phyloP scores from a whole-genome alignment of 2,888 invertebrate species.

The Achlya flavicornis region DNA sequence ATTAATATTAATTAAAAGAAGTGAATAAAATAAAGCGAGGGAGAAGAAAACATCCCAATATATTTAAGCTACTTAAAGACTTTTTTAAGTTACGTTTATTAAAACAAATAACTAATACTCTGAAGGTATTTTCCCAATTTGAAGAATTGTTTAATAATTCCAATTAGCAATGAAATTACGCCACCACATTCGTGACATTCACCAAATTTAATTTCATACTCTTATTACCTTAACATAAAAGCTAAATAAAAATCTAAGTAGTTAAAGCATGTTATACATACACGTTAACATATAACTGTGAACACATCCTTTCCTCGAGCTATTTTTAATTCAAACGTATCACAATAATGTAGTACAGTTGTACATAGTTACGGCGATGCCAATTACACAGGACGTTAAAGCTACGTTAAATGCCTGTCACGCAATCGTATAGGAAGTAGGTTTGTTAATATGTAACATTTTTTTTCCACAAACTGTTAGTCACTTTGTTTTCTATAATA shows the following conservation, averaged over 20 bases:
- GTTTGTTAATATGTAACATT: background rate
- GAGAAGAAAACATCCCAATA: too few species aligned
- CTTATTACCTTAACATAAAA: background rate
- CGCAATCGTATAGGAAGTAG: background rate
- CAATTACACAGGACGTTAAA: slow-evolving; percentile 5
- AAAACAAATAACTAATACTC: background rate
- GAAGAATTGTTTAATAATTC: background rate
- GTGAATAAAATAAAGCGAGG: too few species aligned
- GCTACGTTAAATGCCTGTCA: background rate
- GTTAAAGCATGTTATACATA: background rate
- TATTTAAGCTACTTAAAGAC: too few species aligned
- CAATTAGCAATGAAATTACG: background rate
- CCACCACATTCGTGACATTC: background rate
- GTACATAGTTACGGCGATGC: background rate
- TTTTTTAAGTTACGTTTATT: too few species aligned
- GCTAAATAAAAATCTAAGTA: background rate
- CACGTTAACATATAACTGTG: background rate
- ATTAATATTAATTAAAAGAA: background rate
- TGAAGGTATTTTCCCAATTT: background rate
- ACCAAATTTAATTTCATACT: background rate
- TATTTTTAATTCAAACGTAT: slow-evolving; percentile 6
- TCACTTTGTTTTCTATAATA: too few species aligned
- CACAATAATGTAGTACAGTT: background rate
- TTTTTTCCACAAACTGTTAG: background rate
- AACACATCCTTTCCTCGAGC: slow-evolving; percentile 3